Evolutionary conservation across 23 tunicate genomes (phyloP).

Genomic region (Ciona savignyi): DNA sequence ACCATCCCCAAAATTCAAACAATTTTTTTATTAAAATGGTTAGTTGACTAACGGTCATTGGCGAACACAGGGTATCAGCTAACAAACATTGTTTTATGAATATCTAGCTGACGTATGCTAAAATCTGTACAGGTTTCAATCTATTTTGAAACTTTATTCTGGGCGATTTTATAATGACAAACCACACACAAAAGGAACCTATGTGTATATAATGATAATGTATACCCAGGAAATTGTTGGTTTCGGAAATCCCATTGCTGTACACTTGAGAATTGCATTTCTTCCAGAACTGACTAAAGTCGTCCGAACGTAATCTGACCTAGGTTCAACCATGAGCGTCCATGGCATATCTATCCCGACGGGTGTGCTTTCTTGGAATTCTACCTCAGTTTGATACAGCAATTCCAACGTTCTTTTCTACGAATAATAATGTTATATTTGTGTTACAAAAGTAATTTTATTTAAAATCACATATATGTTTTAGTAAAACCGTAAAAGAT

Average conservation of each 20-base stretch:
- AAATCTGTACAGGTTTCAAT: too few species aligned
- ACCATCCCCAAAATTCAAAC: too few species aligned
- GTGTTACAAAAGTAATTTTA: neutral
- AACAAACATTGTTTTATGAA: too few species aligned
- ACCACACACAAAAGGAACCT: too few species aligned
- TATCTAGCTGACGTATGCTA: too few species aligned
- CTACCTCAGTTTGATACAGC: slow-evolving; percentile 16
- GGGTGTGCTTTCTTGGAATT: neutral
- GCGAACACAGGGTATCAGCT: too few species aligned
- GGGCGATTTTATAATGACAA: too few species aligned
- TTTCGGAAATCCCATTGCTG: slow-evolving; percentile 3
- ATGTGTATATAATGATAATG: neutral
- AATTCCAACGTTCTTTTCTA: slow-evolving; percentile 22
- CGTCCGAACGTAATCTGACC: slow-evolving; percentile 1
- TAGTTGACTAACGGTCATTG: too few species aligned
- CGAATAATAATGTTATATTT: neutral
- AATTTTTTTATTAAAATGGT: too few species aligned
- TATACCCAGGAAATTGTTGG: slow-evolving; percentile 7
- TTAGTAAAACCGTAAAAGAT: too few species aligned
- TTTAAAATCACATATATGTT: too few species aligned
- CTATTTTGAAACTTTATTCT: neutral
- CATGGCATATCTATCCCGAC: slow-evolving; percentile 17
- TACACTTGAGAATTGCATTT: neutral
- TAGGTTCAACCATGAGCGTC: slow-evolving; percentile 26
- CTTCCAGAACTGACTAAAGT: slow-evolving; percentile 6